Percentiles rank a stretch among this genome's conserved stretches.
Evolutionary conservation across 2,113 vertebrate species (phyloP).

Genomic region (Rafetus swinhoei): DNA sequence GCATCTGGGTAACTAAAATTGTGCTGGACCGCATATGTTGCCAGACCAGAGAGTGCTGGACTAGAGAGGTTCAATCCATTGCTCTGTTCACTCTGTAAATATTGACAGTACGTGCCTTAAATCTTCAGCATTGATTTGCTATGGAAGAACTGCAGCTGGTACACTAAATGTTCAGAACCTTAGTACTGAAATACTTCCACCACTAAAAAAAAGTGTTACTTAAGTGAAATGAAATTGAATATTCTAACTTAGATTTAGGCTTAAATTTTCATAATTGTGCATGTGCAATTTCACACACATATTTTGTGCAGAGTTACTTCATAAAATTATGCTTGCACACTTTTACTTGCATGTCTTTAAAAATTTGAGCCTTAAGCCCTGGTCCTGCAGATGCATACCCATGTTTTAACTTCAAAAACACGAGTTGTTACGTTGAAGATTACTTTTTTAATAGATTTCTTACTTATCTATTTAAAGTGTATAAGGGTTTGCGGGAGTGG

Average conservation of each 20-base stretch:
- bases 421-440: not conserved
- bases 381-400: not conserved
- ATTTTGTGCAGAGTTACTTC: not conserved
- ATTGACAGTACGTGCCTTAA: not conserved
- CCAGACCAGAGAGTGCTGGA: no score
- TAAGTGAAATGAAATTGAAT: not conserved
- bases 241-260: not conserved
- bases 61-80: no score
- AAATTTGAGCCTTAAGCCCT: not conserved
- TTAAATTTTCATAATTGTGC: conserved; percentile 1
- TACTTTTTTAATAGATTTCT: not conserved
- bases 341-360: fast-evolving
- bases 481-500: not conserved
- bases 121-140: not conserved
- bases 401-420: not conserved
- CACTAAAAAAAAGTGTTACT: not conserved
- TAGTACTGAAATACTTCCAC: not conserved
- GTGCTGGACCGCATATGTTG: no score
- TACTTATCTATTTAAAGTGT: not conserved
- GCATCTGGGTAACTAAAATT: no score
- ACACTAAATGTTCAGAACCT: not conserved
- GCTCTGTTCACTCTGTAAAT: not conserved
- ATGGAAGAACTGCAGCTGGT: not conserved
- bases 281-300: conserved; percentile 4
- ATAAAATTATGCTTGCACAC: not conserved